Conservation (phyloP, 2,113 vertebrate species). For the Pteruthius melanotis region DNA sequence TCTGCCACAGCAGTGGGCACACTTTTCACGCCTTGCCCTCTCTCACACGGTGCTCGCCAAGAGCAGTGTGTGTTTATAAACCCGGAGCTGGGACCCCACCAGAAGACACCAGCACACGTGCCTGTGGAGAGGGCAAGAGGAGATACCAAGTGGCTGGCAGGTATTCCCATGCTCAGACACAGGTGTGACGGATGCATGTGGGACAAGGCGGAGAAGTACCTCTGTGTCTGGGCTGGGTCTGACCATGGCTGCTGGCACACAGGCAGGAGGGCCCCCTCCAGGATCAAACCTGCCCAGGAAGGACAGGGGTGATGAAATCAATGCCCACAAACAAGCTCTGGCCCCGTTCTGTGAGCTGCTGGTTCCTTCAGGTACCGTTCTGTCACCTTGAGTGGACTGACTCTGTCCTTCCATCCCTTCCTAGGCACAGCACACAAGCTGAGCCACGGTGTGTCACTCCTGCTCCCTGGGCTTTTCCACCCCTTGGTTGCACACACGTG, state of each 20-base stretch:
- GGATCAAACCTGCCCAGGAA: background rate
- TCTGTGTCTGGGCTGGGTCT: background rate
- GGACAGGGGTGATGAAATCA: background rate
- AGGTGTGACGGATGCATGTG: accelerated
- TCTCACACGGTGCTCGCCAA: accelerated
- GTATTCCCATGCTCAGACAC: background rate
- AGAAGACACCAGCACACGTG: background rate
- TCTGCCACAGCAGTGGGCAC: background rate
- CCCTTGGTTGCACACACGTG: accelerated
- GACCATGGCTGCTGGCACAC: background rate
- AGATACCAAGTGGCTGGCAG: background rate
- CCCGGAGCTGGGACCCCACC: background rate
- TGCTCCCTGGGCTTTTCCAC: accelerated
- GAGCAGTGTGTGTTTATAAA: accelerated
- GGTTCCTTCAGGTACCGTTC: background rate
- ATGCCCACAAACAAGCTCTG: background rate
- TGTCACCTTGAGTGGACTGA: background rate
- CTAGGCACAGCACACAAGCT: too few relatives aligned
- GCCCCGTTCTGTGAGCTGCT: background rate
- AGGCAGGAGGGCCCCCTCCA: background rate
- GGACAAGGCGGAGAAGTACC: background rate
- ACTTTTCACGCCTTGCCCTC: background rate
- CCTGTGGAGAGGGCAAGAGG: background rate
- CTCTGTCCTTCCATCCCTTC: background rate
- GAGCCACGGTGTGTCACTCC: background rate